Evolutionary conservation across 2,113 vertebrate species (phyloP).

Genomic region (Archocentrus centrarchus): DNA sequence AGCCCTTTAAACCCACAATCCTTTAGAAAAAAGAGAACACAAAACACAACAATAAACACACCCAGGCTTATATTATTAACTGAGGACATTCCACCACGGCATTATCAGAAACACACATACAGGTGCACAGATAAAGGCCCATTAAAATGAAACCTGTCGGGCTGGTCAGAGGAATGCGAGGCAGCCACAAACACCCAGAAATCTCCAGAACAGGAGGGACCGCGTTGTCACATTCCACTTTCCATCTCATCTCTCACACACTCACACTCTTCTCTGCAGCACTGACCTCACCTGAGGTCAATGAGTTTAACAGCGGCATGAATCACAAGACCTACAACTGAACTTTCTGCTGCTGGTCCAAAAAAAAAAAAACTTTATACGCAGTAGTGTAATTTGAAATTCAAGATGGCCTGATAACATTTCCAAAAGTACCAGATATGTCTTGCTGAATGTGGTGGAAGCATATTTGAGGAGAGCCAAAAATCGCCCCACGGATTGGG

Average conservation of each 20-base stretch:
- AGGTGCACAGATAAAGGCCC: conserved; percentile 35
- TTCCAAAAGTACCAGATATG: background rate
- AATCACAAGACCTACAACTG: background rate
- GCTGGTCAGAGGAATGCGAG: conserved; percentile 59
- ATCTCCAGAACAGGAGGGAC: conserved; percentile 40
- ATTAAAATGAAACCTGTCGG: conserved; percentile 63
- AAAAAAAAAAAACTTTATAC: background rate
- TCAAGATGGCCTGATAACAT: background rate
- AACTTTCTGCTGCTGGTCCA: background rate
- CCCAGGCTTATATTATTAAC: conserved; percentile 25
- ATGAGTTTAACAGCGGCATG: background rate
- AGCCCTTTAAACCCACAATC: background rate
- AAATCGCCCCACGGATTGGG: background rate
- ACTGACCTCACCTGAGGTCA: background rate
- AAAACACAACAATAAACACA: conserved; percentile 42
- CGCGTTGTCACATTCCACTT: conserved; percentile 50
- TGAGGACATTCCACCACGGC: conserved; percentile 28
- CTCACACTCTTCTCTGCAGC: background rate
- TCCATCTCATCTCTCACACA: conserved; percentile 12
- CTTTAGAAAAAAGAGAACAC: conserved; percentile 1
- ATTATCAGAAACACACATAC: conserved; percentile 22
- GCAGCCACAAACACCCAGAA: conserved; percentile 50
- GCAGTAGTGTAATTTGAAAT: background rate
- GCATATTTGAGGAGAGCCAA: background rate
- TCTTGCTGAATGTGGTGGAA: background rate